Evolutionary conservation across 2,113 vertebrate species (phyloP).

Genomic region (Pollimyrus isidori): DNA sequence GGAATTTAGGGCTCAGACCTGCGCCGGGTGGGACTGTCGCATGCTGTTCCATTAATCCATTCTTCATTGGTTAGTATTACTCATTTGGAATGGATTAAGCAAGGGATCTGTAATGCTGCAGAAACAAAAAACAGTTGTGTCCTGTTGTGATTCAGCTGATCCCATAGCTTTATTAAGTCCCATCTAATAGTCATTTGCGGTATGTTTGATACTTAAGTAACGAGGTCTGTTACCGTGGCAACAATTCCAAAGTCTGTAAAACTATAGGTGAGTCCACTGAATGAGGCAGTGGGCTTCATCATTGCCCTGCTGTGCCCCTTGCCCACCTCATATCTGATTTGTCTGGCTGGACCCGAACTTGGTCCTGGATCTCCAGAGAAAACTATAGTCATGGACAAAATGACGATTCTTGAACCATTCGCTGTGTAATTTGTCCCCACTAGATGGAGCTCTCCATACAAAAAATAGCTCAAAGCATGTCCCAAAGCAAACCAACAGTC

Average conservation of each 20-base stretch:
- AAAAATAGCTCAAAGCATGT: background rate
- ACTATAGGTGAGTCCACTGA: background rate
- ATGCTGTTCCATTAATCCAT: background rate
- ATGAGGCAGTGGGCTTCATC: background rate
- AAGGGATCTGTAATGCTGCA: background rate
- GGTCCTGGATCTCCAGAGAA: background rate
- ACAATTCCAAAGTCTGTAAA: background rate
- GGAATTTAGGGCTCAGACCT: background rate
- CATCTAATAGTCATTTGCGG: background rate
- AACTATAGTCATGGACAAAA: background rate
- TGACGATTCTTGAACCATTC: background rate
- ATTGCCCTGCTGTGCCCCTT: background rate
- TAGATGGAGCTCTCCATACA: background rate
- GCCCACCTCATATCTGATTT: background rate
- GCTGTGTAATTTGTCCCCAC: background rate
- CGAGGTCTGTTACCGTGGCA: background rate
- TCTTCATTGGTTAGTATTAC: background rate
- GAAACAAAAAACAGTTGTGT: background rate
- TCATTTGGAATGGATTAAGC: background rate
- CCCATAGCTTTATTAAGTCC: background rate
- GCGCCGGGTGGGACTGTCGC: background rate
- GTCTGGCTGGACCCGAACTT: background rate
- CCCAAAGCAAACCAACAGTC: background rate
- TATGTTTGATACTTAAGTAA: background rate
- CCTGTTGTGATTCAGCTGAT: background rate